These are phyloP conservation scores for Lepidurus apus DNA, from an alignment of 1,140 invertebrate genomes.

Conservation along the genomic window DNA sequence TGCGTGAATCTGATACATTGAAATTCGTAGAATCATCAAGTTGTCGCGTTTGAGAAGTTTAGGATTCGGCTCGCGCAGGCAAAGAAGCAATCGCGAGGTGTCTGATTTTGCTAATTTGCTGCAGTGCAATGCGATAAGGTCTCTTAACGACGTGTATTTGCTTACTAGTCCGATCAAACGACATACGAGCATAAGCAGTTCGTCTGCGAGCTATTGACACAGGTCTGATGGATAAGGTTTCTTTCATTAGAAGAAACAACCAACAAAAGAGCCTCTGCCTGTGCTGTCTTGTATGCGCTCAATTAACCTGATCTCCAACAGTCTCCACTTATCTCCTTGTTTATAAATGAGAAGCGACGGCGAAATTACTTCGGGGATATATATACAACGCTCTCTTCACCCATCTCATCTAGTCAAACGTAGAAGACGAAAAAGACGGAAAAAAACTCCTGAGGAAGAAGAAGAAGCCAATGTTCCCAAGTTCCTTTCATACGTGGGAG, in stretches of 20 bases:
- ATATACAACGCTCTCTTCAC: background rate
- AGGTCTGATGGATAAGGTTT: constrained; percentile 3
- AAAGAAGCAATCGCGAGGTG: background rate
- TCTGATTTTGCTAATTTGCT: constrained; percentile 7
- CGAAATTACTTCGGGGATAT: constrained; percentile 2
- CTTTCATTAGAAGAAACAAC: background rate
- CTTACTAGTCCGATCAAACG: background rate
- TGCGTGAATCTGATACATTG: too few relatives aligned
- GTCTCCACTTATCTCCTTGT: constrained; percentile 17
- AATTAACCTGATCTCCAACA: constrained; percentile 19
- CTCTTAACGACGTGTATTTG: constrained; percentile 15
- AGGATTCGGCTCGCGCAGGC: too few relatives aligned
- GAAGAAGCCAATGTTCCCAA: background rate
- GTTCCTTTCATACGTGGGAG: constrained; percentile 21
- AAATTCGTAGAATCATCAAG: too few relatives aligned
- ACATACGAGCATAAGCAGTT: background rate
- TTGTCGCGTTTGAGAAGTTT: too few relatives aligned
- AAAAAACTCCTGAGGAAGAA: background rate
- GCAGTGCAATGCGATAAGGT: background rate
- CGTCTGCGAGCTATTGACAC: constrained; percentile 12
- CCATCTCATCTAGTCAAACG: background rate
- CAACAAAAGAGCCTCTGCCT: background rate
- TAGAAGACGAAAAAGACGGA: background rate
- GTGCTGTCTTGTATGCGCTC: constrained; percentile 8
- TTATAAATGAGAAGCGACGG: constrained; percentile 8